phyloP scores from a whole-genome alignment of 2,113 vertebrate genomes.

The Perognathus longimembris region DNA sequence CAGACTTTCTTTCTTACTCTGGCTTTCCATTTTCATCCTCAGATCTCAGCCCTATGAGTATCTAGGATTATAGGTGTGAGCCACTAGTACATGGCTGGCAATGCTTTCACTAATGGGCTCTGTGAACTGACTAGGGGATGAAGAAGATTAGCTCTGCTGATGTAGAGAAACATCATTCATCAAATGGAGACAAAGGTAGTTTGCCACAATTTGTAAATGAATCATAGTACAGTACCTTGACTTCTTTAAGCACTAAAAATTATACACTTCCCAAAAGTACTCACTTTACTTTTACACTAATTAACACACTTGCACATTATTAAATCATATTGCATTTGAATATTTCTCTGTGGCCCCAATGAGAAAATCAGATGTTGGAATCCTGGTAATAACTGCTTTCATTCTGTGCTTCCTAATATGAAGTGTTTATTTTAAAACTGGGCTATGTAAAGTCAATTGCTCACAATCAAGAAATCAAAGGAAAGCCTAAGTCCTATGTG shows the following conservation, averaged over 20 bases:
- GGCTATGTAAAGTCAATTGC: not conserved
- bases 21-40: no score
- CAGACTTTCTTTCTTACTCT: no score
- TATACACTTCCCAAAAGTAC: not conserved
- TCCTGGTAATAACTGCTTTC: not conserved
- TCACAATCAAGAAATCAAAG: constrained; percentile 17
- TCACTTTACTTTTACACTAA: not conserved
- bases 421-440: constrained; percentile 20
- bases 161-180: not conserved
- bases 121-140: not conserved
- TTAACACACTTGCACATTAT: not conserved
- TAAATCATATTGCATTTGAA: not conserved
- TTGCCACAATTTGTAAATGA: not conserved
- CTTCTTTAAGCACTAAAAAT: not conserved
- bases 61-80: no score
- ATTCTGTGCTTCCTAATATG: not conserved
- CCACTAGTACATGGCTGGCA: no score
- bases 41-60: no score
- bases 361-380: not conserved
- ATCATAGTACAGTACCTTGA: not conserved
- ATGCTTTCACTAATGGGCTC: not conserved
- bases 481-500: not conserved
- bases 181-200: not conserved
- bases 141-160: not conserved
- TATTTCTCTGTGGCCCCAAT: not conserved